These are phyloP conservation scores for Oxyteleia sp. DNA, from an alignment of 2,888 invertebrate genomes.

Conservation along the genomic window DNA sequence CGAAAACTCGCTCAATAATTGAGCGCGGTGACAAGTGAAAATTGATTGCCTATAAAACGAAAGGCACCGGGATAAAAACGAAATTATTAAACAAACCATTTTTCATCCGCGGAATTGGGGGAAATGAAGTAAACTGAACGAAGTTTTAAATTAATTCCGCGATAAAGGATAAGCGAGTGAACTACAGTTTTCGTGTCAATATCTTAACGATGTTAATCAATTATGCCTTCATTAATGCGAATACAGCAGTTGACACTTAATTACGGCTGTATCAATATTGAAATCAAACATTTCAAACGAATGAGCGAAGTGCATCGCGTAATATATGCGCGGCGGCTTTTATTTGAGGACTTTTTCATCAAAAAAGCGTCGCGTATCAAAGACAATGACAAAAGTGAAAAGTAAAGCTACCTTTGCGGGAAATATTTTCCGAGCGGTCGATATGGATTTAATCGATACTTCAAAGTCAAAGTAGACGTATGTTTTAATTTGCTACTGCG, in stretches of 20 bases:
- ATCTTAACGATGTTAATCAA: neutral
- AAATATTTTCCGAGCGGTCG: neutral
- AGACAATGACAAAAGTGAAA: constrained; percentile 9
- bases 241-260: neutral
- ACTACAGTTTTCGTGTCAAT: neutral
- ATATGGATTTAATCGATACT: neutral
- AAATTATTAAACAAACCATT: no score
- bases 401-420: neutral
- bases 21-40: neutral
- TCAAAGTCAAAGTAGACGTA: neutral
- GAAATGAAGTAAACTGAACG: no score
- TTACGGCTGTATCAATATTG: neutral
- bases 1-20: constrained; percentile 17
- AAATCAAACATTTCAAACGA: neutral
- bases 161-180: neutral
- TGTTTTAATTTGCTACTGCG: no score
- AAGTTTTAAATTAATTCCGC: neutral
- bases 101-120: no score
- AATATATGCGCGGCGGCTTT: neutral
- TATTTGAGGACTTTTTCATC: neutral
- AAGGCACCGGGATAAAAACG: neutral
- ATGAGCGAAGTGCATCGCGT: no score
- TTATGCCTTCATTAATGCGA: neutral
- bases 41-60: constrained; percentile 17
- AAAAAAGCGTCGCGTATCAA: neutral